Evolutionary conservation across 2,797 vertebrate species (phyloP), one percentile per base, ranked within the genome.

Genomic region (Ctenochaetus hawaiiensis): DNA sequence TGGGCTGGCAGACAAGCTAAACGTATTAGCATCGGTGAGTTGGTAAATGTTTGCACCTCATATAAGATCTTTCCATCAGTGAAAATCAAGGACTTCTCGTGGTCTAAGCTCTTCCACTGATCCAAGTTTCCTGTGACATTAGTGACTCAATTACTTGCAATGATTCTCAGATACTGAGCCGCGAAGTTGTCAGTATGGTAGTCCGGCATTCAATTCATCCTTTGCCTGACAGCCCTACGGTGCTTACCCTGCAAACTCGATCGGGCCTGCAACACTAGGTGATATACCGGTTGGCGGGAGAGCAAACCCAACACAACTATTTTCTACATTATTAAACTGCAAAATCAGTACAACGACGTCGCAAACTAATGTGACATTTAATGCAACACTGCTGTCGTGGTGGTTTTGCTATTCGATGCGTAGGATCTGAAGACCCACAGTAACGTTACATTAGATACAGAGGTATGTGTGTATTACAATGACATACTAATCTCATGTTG

Each of bases 231-330:
- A 84, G 72, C 61, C 37, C 8, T 0, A n/a, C 6, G 8, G 66
- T 72, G 67, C n/a, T 16, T 49, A 56, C 49, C 37, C 34, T 39
- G 66, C 41, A 30, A 70, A 57, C 71, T 63, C 17, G 61, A 39
- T 75, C 23, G 77, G 87, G 90, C 88, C 90, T 85, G 41, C 69
- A 62, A 69, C 75, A 51, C 72, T 53, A 58, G 69, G 57, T 34
- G n/a, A 63, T 60, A 53, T 22, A 67, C 65, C 65, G 89, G 91
- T 93, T 94, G 95, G 95, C 95, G 95, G 95, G 94, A 95, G 94
- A 90, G 85, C 53, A 80, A 87, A 80, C 72, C 72, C 85, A 91
- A 90, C 88, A 84, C 56, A 72, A 60, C 56, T 62, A 47, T 23
- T 23, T 23, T 10, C 56, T 60, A 49, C 18, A 16, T n/a, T 11